Base-by-base conservation (phyloP, 2,797 vertebrate species). In the Trachurus trachurus region DNA sequence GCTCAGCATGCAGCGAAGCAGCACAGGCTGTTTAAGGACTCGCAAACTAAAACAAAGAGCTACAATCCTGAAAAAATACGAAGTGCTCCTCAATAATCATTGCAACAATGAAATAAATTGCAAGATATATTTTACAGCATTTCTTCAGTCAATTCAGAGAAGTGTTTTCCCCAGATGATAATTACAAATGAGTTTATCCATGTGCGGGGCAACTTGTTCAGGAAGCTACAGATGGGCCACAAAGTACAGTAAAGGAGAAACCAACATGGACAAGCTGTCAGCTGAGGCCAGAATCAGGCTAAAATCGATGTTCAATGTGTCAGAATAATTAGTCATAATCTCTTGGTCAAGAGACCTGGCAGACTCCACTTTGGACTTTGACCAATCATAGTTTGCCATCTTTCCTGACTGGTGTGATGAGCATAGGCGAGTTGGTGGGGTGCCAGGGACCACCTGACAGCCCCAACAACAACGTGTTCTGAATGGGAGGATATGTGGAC, bases 1-100 rank as follows among this genome's bases (percentile, higher is more conserved):
- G 81, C 87, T 94, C 91, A 86, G 85, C 85, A 93, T 90, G 84
- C 89, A 89, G 84, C 66, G 1, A 83, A 66, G 82, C 31, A 39
- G 0, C 17, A 22, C 29, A 37, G 65, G 13, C 59, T 61, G 54
- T 44, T 56, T 62, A 44, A 54, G 47, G 65, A 81, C 54, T 52
- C n/a, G 29, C 40, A 68, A 6, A 74, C 69, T 44, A 62, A 29
- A n/a, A 74, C 60, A 70, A 78, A 59, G 44, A 31, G 17, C 70
- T 60, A n/a, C 39, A 29, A 37, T 29, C 65, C n/a, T 11, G 47
- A 42, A 63, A 64, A 52, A 47, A 58, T 9, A 42, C 13, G n/a
- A 2, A 4, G 63, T 16, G 5, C 1, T 73, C 17, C 39, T 67
- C 3, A 49, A 16, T 59, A 34, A 54, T 21, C 21, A 73, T 54